Evolutionary conservation across 2,113 vertebrate genomes (phyloP).

Genomic region (Amblyornis subalaris): DNA sequence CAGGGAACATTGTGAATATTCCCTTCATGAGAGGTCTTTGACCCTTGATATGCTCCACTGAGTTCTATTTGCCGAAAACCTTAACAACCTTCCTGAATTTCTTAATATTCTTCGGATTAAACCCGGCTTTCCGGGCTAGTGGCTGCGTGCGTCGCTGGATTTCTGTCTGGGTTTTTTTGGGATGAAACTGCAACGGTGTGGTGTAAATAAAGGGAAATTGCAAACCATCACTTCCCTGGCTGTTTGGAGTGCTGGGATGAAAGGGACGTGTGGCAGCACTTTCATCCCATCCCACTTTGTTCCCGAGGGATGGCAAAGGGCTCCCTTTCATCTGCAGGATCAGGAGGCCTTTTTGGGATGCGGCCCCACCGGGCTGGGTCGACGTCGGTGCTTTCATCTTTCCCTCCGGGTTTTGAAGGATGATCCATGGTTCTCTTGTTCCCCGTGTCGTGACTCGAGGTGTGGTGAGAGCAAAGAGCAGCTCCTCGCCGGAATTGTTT

Average conservation of each 20-base stretch:
- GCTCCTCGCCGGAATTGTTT: neutral
- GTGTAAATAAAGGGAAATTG: neutral
- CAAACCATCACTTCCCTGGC: neutral
- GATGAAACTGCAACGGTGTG: neutral
- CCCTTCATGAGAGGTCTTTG: accelerated
- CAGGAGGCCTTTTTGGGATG: neutral
- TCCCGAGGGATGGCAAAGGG: neutral
- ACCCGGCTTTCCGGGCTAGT: accelerated
- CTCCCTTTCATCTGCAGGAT: slow-evolving; percentile 18
- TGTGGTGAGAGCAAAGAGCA: neutral
- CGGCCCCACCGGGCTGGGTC: neutral
- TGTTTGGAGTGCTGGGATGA: neutral
- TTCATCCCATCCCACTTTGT: neutral
- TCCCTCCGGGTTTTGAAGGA: neutral
- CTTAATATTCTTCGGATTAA: neutral
- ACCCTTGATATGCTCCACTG: neutral
- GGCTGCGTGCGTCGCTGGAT: neutral
- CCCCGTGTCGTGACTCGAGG: neutral
- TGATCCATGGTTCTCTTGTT: neutral
- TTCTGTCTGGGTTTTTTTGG: neutral
- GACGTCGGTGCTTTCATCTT: slow-evolving; percentile 1
- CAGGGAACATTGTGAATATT: neutral
- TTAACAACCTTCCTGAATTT: neutral
- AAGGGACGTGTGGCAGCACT: neutral
- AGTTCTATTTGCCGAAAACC: neutral